Evolutionary conservation across 2,888 invertebrate species (phyloP).

Genomic region (Fragum sueziense): DNA sequence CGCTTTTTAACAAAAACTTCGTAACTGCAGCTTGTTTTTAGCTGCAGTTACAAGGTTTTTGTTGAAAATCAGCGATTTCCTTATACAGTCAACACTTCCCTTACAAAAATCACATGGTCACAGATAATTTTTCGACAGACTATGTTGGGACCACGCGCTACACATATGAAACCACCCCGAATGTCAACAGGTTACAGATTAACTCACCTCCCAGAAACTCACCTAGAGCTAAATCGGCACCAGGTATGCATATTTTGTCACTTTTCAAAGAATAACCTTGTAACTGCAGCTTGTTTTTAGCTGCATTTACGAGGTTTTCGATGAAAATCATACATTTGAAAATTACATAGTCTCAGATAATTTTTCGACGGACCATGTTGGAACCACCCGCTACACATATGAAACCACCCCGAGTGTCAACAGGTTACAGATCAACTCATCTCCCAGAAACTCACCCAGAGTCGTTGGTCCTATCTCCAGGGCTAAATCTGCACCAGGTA

Average conservation of each 20-base stretch:
- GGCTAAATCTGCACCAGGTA: slow-evolving; percentile 36
- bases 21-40: too few species aligned
- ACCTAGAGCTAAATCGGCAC: slow-evolving; percentile 43
- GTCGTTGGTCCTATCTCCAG: slow-evolving; percentile 35
- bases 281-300: too few species aligned
- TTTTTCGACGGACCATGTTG: slow-evolving; percentile 31
- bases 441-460: slow-evolving; percentile 52
- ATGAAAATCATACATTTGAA: too few species aligned
- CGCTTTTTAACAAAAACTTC: too few species aligned
- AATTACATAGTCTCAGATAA: too few species aligned
- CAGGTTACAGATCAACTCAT: slow-evolving; percentile 66
- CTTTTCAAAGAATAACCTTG: too few species aligned
- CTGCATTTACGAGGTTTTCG: too few species aligned
- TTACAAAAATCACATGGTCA: too few species aligned
- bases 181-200: slow-evolving; percentile 67
- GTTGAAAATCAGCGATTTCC: too few species aligned
- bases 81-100: too few species aligned
- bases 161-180: slow-evolving; percentile 69
- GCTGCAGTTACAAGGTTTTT: too few species aligned
- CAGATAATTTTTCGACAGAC: slow-evolving; percentile 19
- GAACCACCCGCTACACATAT: slow-evolving; percentile 65
- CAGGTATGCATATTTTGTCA: slow-evolving; percentile 6
- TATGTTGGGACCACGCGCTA: slow-evolving; percentile 60
- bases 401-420: slow-evolving; percentile 70
- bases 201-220: slow-evolving; percentile 59